Conservation (phyloP, 2,113 vertebrate species). For the Platanista minor region DNA sequence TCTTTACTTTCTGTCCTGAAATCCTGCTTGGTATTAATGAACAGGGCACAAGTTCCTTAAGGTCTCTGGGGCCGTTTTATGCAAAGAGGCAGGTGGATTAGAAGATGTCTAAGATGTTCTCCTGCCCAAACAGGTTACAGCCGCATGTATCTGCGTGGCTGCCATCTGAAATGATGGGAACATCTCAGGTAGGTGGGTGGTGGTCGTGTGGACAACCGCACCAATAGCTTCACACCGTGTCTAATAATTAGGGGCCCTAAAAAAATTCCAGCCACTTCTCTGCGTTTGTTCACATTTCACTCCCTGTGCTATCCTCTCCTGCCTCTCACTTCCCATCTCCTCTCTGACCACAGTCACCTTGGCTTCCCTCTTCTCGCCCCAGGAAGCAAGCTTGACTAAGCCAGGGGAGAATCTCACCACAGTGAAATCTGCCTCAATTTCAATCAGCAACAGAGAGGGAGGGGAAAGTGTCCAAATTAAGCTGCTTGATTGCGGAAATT, state of each 20-base stretch:
- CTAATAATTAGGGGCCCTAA: not conserved
- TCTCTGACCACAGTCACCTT: slow-evolving; percentile 32
- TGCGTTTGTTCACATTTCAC: slow-evolving; percentile 18
- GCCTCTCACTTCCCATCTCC: not conserved
- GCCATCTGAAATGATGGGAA: not conserved
- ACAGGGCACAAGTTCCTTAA: not conserved
- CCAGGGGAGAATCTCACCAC: slow-evolving; percentile 72
- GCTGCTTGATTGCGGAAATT: slow-evolving; percentile 87
- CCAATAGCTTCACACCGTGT: slow-evolving; percentile 36
- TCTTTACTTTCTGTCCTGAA: slow-evolving; percentile 23
- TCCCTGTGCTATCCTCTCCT: not conserved
- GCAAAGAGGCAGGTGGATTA: not conserved
- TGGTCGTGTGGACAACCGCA: fast-evolving
- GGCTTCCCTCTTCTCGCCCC: slow-evolving; percentile 30
- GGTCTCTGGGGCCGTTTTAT: not conserved
- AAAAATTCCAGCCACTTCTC: slow-evolving; percentile 41
- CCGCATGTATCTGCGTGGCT: not conserved
- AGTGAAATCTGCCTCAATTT: slow-evolving; percentile 80
- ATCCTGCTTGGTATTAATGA: not conserved
- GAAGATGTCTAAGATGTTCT: not conserved
- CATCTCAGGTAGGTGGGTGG: not conserved
- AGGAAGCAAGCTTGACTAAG: slow-evolving; percentile 43
- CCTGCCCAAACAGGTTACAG: not conserved
- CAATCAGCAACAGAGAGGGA: slow-evolving; percentile 78
- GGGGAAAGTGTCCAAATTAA: slow-evolving; percentile 82